These are phyloP conservation scores for Scelioninae gen. 1 DNA, from an alignment of 2,888 invertebrate species.

Conservation along the genomic window DNA sequence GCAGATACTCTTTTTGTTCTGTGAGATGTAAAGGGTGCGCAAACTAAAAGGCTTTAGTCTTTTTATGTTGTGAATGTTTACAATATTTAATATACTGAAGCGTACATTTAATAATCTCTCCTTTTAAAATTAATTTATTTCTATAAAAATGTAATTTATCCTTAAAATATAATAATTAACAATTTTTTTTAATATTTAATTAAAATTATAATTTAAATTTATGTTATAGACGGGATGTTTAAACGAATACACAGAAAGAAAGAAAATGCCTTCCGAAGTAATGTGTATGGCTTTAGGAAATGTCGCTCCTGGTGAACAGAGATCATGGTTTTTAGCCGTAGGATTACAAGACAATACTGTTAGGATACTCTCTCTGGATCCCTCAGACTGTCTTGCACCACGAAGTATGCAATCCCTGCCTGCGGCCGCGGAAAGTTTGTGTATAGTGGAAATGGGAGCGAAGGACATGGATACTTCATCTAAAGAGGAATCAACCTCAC, in stretches of 20 bases:
- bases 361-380: constrained; percentile 98
- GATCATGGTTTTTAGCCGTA: constrained; percentile 97
- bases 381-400: constrained; percentile 96
- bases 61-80: constrained; percentile 12
- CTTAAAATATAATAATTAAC: no score
- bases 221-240: constrained; percentile 94
- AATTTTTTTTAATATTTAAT: background rate
- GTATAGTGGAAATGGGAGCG: constrained; percentile 96
- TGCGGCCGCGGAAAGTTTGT: constrained; percentile 97
- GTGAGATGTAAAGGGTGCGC: constrained; percentile 80
- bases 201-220: background rate
- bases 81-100: background rate
- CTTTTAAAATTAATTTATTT: no score
- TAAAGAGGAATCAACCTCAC: constrained; percentile 86
- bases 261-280: constrained; percentile 98
- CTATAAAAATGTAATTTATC: no score
- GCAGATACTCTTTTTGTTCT: constrained; percentile 71
- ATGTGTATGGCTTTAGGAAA: constrained; percentile 99
- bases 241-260: constrained; percentile 98
- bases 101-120: no score
- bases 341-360: constrained; percentile 98
- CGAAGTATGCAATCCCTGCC: constrained; percentile 98
- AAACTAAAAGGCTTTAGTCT: constrained; percentile 71
- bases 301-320: constrained; percentile 96
- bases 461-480: constrained; percentile 86